Evolutionary conservation across 2,113 vertebrate genomes (phyloP), one percentile per base, ranked within the genome.

Genomic region (Zosterops japonicus): DNA sequence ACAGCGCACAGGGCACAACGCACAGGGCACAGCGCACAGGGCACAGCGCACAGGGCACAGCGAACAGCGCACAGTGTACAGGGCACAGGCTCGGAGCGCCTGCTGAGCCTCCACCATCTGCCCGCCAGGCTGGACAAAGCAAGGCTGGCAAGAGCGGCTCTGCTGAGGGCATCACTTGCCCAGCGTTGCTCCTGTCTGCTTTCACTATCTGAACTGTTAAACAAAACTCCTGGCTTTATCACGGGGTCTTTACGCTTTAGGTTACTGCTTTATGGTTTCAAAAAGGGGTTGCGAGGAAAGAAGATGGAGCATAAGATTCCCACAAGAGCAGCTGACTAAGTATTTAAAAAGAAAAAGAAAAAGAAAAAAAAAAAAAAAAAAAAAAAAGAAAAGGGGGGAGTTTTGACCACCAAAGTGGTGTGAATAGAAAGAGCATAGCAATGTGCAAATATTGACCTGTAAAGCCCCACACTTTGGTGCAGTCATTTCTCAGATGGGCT

Each of bases 141-240:
- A 80, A 10, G 31, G 63, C 39, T 5, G 82, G 83, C 87, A 39
- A 39, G 20, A 74, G 83, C 39, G 25, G 95, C 83, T 83, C 91
- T n/a, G 55, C 44, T 81, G 90, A 28, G 84, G 21, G 91, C 67
- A 11, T 11, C 31, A 92, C 84, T 88, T 57, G 78, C 84, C 83
- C 95, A n/a, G 94, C 8, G 15, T 90, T 18, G 84, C 90, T 86
- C 93, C 82, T 44, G 87, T 78, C 79, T 94, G 94, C 95, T 96
- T 97, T 90, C 94, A 6, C 92, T 93, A 9, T 96, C 84, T 56
- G 89, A 92, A 49, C 84, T 42, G 90, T 31, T 94, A 35, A 89
- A 93, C 82, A 35, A 59, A 95, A 86, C 67, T 78, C 71, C 21
- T 5, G 83, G 56, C 91, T 84, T 74, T 41, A 81, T 79, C 91